phyloP scores from a whole-genome alignment of 1,140 invertebrate genomes.

The Rhagoletis pomonella region DNA sequence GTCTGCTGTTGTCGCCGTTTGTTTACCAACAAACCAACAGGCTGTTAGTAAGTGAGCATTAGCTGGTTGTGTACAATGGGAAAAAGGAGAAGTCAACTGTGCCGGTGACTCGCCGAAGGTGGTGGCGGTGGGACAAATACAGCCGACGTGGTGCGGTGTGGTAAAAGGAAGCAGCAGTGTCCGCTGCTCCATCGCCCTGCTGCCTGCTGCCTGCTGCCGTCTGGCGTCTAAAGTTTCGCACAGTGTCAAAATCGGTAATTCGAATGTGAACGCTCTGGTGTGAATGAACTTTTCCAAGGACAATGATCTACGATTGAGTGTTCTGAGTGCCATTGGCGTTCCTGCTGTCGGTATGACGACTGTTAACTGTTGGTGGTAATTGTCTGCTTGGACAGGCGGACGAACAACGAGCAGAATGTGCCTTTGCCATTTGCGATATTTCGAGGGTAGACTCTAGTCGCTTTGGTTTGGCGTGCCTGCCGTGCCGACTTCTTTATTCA shows the following conservation, averaged over 20 bases:
- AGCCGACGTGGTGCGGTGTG: slow-evolving; percentile 52
- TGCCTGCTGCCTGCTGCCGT: slow-evolving; percentile 53
- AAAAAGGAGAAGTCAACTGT: no score
- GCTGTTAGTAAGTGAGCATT: background rate
- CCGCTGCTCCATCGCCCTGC: background rate
- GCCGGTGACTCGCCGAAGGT: slow-evolving; percentile 35
- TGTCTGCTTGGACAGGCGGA: background rate
- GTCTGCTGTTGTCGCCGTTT: background rate
- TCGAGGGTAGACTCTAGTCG: background rate
- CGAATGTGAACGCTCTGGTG: slow-evolving; percentile 60
- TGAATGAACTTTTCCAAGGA: slow-evolving; percentile 72
- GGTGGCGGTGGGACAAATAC: slow-evolving; percentile 57
- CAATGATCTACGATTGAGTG: slow-evolving; percentile 67
- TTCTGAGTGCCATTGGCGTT: background rate
- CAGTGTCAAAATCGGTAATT: slow-evolving; percentile 66
- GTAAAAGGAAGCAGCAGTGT: slow-evolving; percentile 56
- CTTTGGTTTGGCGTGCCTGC: background rate
- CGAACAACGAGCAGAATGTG: background rate
- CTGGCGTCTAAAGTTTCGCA: background rate
- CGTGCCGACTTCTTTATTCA: background rate
- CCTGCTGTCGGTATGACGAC: background rate
- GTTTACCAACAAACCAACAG: slow-evolving; percentile 14
- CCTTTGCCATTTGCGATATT: background rate
- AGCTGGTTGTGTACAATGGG: slow-evolving; percentile 40
- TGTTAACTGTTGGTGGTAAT: slow-evolving; percentile 14